phyloP scores from a whole-genome alignment of 2,797 vertebrate species.

The Muscicapa comitata region DNA sequence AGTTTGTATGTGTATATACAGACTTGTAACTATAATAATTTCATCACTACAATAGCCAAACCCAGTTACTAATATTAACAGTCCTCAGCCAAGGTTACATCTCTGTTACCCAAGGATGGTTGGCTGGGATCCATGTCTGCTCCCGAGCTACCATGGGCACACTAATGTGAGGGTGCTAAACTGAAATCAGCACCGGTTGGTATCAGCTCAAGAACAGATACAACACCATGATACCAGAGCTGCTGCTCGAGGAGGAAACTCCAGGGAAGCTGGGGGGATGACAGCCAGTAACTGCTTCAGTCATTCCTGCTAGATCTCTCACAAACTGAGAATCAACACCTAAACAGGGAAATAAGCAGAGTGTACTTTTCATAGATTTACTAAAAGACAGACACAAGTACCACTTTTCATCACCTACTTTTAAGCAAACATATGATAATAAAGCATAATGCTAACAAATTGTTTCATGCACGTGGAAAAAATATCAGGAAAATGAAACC shows the following conservation, averaged over 20 bases:
- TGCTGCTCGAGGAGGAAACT: background rate
- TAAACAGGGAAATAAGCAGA: background rate
- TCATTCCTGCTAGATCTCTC: background rate
- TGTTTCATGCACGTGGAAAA: background rate
- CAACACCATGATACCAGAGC: accelerated
- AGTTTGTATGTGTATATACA: background rate
- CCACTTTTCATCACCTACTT: background rate
- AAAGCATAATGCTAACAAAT: background rate
- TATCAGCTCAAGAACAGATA: background rate
- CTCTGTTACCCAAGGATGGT: background rate
- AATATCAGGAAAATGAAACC: background rate
- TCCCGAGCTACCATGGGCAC: background rate
- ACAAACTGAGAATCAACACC: background rate
- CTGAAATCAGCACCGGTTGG: background rate
- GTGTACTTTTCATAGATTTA: background rate
- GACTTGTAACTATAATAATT: conserved; percentile 6
- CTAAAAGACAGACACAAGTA: background rate
- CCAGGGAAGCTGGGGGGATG: background rate
- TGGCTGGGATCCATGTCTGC: background rate
- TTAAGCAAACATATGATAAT: background rate
- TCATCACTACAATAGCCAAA: background rate
- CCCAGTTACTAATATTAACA: background rate
- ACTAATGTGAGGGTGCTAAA: background rate
- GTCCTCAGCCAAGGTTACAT: background rate
- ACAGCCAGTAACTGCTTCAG: background rate